Percentiles rank a stretch among this genome's conserved stretches.
These are phyloP conservation scores for Saturnia japonica DNA, from an alignment of 2,888 invertebrate genomes.

Conservation along the genomic window DNA sequence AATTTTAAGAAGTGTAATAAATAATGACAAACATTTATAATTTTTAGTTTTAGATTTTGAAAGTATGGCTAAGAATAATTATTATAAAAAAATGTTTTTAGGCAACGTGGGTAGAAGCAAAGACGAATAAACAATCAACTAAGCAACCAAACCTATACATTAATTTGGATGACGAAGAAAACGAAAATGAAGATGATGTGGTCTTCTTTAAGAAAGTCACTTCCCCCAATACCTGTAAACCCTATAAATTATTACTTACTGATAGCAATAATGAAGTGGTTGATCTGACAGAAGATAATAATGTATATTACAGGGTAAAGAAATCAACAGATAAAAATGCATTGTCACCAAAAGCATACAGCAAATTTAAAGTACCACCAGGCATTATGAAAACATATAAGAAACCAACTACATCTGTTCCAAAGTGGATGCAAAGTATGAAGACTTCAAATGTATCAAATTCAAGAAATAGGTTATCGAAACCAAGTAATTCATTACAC, in stretches of 20 bases:
- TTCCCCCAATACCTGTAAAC: slow-evolving; percentile 52
- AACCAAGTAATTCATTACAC: slow-evolving; percentile 21
- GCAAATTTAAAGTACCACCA: slow-evolving; percentile 61
- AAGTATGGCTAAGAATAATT: too few relatives aligned
- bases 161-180: slow-evolving; percentile 59
- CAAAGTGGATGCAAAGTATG: slow-evolving; percentile 61
- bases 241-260: slow-evolving; percentile 55
- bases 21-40: too few relatives aligned
- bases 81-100: slow-evolving; percentile 34
- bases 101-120: slow-evolving; percentile 63
- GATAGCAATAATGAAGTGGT: slow-evolving; percentile 41
- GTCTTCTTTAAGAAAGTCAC: slow-evolving; percentile 66
- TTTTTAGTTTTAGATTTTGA: too few relatives aligned
- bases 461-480: slow-evolving; percentile 52
- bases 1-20: too few relatives aligned
- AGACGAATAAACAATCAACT: slow-evolving; percentile 44
- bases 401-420: slow-evolving; percentile 51
- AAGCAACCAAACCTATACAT: slow-evolving; percentile 60
- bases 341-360: slow-evolving; percentile 56
- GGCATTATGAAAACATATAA: slow-evolving; percentile 70
- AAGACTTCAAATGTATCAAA: slow-evolving; percentile 52
- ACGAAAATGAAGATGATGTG: slow-evolving; percentile 61
- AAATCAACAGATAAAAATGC: slow-evolving; percentile 52
- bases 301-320: slow-evolving; percentile 55
- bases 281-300: slow-evolving; percentile 46